Evolutionary conservation across 2,888 invertebrate species (phyloP).

Genomic region (Metellina segmentata): DNA sequence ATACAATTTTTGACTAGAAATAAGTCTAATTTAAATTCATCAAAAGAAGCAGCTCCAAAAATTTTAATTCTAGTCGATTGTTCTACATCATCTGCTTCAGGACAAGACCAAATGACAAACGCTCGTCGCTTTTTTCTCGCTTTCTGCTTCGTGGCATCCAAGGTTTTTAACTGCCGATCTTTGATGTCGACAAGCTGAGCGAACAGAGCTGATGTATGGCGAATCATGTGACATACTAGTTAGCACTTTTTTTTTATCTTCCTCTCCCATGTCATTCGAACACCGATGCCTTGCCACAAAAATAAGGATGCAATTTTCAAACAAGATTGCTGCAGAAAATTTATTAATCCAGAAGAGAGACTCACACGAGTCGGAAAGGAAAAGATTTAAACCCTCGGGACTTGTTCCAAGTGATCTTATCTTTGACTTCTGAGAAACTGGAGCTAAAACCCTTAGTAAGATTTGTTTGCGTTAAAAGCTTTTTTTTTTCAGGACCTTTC

Average conservation of each 20-base stretch:
- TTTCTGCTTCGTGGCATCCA: too few relatives aligned
- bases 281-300: conserved; percentile 20
- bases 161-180: conserved; percentile 21
- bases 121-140: background rate
- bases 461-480: conserved; percentile 73
- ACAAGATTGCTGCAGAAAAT: conserved; percentile 37
- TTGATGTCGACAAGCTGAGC: conserved; percentile 35
- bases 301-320: conserved; percentile 38
- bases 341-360: conserved; percentile 43
- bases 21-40: too few relatives aligned
- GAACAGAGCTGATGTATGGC: conserved; percentile 24
- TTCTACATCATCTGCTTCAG: too few relatives aligned
- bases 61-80: too few relatives aligned
- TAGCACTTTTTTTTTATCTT: conserved; percentile 33
- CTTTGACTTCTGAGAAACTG: conserved; percentile 51
- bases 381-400: conserved; percentile 38
- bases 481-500: conserved; percentile 51
- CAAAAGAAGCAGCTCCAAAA: too few relatives aligned
- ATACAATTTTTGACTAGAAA: too few relatives aligned
- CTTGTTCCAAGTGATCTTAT: conserved; percentile 36
- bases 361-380: conserved; percentile 44
- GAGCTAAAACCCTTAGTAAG: conserved; percentile 46
- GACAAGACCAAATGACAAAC: too few relatives aligned
- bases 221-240: background rate
- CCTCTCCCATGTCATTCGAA: conserved; percentile 1